Evolutionary conservation across 2,797 vertebrate species (phyloP).

Genomic region (Muscicapa comitata): DNA sequence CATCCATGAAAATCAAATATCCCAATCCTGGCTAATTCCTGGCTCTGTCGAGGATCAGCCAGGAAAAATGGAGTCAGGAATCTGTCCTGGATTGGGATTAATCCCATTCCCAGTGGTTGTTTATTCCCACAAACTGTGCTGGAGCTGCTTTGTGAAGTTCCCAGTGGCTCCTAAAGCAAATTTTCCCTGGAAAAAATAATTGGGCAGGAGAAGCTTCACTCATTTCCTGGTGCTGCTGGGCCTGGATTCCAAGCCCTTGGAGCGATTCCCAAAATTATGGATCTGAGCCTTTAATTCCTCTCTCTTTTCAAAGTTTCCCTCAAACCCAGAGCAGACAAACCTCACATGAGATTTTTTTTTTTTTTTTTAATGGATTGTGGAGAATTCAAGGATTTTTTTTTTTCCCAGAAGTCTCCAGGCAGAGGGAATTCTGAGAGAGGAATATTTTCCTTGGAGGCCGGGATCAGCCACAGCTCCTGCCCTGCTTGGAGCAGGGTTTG

Average conservation of each 20-base stretch:
- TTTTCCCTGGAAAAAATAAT: neutral
- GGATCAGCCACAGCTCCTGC: too few species aligned
- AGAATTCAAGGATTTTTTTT: neutral
- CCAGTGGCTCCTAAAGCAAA: neutral
- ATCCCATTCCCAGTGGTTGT: neutral
- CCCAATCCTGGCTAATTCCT: neutral
- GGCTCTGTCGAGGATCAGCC: neutral
- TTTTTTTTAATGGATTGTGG: neutral
- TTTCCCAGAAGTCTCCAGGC: too few species aligned
- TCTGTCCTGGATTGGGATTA: neutral
- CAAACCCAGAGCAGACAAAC: neutral
- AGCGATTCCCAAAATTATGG: neutral
- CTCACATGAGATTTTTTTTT: neutral
- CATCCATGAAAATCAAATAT: neutral
- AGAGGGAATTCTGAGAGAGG: too few species aligned
- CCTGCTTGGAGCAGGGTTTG: too few species aligned
- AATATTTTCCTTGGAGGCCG: too few species aligned
- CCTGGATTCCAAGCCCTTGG: neutral
- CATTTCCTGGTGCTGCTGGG: neutral
- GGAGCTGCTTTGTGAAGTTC: neutral
- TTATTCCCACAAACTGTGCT: neutral
- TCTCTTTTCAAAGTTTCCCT: neutral
- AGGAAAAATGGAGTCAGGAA: neutral
- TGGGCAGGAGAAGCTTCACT: neutral
- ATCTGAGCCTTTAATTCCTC: neutral